phyloP scores from a whole-genome alignment of 2,797 vertebrate species.

The Myotis pilosus region DNA sequence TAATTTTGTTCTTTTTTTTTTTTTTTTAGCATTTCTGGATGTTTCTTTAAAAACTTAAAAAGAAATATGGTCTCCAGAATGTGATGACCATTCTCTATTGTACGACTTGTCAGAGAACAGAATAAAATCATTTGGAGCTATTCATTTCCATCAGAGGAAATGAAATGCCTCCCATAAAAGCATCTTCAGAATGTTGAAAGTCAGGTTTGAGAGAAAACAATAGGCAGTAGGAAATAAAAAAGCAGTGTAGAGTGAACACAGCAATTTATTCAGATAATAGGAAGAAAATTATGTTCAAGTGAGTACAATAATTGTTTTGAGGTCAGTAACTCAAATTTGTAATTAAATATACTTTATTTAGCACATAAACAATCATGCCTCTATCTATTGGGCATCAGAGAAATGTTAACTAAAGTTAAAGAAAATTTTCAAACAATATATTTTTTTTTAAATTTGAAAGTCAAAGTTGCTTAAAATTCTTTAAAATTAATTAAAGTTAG shows the following conservation, averaged over 20 bases:
- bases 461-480: constrained; percentile 5
- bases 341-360: constrained; percentile 61
- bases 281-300: constrained; percentile 45
- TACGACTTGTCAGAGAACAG: constrained; percentile 40
- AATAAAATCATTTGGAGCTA: constrained; percentile 56
- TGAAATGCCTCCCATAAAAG: constrained; percentile 60
- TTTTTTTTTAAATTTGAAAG: neutral
- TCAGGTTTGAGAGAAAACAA: constrained; percentile 61
- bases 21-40: neutral
- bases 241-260: constrained; percentile 28
- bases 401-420: constrained; percentile 26
- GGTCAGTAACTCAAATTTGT: constrained; percentile 50
- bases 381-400: constrained; percentile 54
- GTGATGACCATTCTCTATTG: constrained; percentile 52
- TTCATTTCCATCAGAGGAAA: constrained; percentile 59
- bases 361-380: constrained; percentile 41
- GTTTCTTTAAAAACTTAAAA: neutral
- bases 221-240: constrained; percentile 58
- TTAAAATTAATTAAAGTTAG: neutral
- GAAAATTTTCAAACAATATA: constrained; percentile 13
- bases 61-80: neutral
- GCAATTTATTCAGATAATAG: constrained; percentile 71
- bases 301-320: constrained; percentile 58
- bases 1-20: neutral
- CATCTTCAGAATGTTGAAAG: constrained; percentile 48